Evolutionary conservation across 1,140 invertebrate genomes (phyloP), one percentile per base, ranked within the genome.

Genomic region (Drosophila serrata): DNA sequence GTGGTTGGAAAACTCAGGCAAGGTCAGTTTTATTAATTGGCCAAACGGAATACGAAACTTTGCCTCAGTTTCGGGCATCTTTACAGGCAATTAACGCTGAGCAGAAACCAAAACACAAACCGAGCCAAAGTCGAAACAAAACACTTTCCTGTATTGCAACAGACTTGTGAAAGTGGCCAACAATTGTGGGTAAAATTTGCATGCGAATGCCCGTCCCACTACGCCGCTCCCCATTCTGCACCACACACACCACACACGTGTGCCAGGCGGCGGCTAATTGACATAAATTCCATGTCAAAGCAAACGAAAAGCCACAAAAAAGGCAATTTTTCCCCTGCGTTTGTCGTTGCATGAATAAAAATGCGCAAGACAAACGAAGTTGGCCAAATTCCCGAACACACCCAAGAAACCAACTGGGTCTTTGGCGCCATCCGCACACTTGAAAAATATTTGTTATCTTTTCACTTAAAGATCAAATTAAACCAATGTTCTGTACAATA

Each of bases 11-110:
- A 87, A 87, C 61, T 64, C 80, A 80, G 63, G 80, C 84, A 87
- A 88, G 84, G 84, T 87, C 84, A 90, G 84, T 84, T 84, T 88
- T 84, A 87, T 87, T 88, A 87, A 87, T 87, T 87, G 84, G 72
- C 84, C 56, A 68, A 79, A 70, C 46, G 39, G 40, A 59, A 67
- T 75, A 48, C 49, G 69, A 79, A 58, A 53, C 29, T 45, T 53
- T 55, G 73, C 59, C 62, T 67, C 46, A 82, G 57, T 80, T 82
- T 86, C 67, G 64, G 61, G 63, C 84, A 87, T 87, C 85, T 87
- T 87, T 87, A 87, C 84, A 87, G 84, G 76, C 84, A 87, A 87
- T 87, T 87, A 87, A 87, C 84, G 84, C 72, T 51, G 56, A 57
- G 68, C 67, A 56, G 35, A 75, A 73, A 76, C 63, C 73, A 67